Conservation (phyloP, 2,888 invertebrate genomes). For the Spatulosminthurus flaviceps region DNA sequence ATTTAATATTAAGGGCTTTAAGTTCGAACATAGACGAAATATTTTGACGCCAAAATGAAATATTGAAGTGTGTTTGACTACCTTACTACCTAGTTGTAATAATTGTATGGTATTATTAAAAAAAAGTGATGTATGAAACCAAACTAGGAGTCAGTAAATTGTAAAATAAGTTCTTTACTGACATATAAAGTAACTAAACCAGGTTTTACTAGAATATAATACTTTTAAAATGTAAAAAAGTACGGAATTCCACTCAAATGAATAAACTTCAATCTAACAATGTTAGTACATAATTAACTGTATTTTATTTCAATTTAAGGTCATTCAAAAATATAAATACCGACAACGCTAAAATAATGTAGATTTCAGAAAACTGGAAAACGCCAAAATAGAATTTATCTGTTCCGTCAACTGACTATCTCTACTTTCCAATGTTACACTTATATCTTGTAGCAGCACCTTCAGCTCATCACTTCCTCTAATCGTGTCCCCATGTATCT, state of each 20-base stretch:
- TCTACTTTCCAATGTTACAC: constrained; percentile 27
- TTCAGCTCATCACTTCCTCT: constrained; percentile 27
- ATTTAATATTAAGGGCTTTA: too few species aligned
- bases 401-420: constrained; percentile 28
- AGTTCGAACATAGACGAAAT: too few species aligned
- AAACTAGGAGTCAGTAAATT: too few species aligned
- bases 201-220: too few species aligned
- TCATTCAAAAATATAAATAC: background rate
- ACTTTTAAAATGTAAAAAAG: too few species aligned
- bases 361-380: constrained; percentile 46
- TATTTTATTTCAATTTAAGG: background rate
- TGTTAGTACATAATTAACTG: background rate
- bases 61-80: too few species aligned
- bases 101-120: too few species aligned
- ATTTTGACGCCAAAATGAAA: too few species aligned
- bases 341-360: constrained; percentile 38
- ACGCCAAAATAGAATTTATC: constrained; percentile 41
- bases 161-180: too few species aligned
- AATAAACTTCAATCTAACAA: constrained; percentile 3
- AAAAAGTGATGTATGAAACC: too few species aligned
- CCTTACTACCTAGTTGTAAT: too few species aligned
- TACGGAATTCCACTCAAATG: background rate
- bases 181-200: too few species aligned
- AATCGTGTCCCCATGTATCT: constrained; percentile 47
- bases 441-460: constrained; percentile 22